Evolutionary conservation across 2,113 vertebrate species (phyloP), one percentile per base, ranked within the genome.

Genomic region (Rhadina sibilatrix): DNA sequence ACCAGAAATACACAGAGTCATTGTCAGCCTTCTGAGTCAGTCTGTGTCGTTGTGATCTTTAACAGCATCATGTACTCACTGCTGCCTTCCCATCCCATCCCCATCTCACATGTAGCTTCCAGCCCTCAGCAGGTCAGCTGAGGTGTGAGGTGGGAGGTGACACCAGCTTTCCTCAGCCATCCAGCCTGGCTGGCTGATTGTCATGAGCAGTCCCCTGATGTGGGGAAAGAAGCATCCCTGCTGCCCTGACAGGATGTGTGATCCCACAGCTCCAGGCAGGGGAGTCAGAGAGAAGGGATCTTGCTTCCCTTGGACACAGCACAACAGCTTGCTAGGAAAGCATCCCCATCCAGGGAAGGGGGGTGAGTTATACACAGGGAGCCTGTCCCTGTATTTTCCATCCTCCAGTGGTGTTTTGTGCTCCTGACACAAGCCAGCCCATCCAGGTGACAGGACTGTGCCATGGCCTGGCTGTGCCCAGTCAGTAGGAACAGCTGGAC

Each of bases 361-460:
- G 28, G 35, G 1, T 30, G 66, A 60, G 33, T 46, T 50, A 44
- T 38, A 68, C 52, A 18, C 17, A 19, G n/a, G 33, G 33, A 76
- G 53, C 25, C 24, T 47, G 30, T 8, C 21, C 12, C 38, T 27
- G 23, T n/a, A 38, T n/a, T 57, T 52, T 57, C 75, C 52, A 82
- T 37, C 37, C 38, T 40, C 10, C 71, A 35, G 23, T 2, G 37
- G 30, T 52, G 40, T 27, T 87, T 27, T 61, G 78, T 53, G 12
- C 60, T 87, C 46, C 69, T 81, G 40, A 25, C 59, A 63, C 40
- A 64, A 21, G 19, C 6, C 56, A 77, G 54, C 27, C 25, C 0
- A 1, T 54, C 18, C 47, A 61, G 65, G 60, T 3, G 15, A 15
- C 5, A 31, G 38, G 19, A 24, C 6, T 0, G 1, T 52, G 56